Evolutionary conservation across 2,113 vertebrate genomes (phyloP).

Genomic region (Micronycteris hirsuta): DNA sequence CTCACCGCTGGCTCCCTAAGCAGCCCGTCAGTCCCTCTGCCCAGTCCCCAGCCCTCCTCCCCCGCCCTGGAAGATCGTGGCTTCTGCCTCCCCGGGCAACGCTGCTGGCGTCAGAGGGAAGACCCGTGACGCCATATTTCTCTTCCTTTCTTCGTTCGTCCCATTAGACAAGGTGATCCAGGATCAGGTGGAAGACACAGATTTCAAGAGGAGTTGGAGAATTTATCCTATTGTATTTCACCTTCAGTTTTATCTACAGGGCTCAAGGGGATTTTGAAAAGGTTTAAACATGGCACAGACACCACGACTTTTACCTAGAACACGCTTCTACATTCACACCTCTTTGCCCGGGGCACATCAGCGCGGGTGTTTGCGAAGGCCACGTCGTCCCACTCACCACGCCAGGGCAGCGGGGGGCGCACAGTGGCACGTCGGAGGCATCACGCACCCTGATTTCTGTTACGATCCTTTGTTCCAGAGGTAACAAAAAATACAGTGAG

Average conservation of each 20-base stretch:
- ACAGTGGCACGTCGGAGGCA: neutral
- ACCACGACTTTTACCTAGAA: neutral
- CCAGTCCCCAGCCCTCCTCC: too few species aligned
- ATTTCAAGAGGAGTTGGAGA: neutral
- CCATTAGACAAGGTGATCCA: neutral
- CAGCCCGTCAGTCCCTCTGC: too few species aligned
- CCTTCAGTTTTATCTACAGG: neutral
- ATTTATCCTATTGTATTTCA: neutral
- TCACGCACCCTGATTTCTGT: slow-evolving; percentile 20
- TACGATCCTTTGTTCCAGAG: neutral
- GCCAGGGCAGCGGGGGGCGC: neutral
- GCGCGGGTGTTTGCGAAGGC: neutral
- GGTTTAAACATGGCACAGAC: neutral
- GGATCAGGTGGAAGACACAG: neutral
- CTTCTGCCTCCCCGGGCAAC: too few species aligned
- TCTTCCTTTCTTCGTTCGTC: too few species aligned
- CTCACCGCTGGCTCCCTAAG: too few species aligned
- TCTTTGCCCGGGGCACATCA: neutral
- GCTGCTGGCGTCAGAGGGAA: too few species aligned
- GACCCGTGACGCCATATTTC: too few species aligned
- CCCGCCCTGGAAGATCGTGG: too few species aligned
- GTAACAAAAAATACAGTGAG: neutral
- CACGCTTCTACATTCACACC: neutral
- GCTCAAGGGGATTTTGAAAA: neutral
- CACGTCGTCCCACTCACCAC: neutral